These are phyloP conservation scores for Rhabdomys dilectus DNA, from an alignment of 2,113 vertebrate species.

Conservation along the genomic window DNA sequence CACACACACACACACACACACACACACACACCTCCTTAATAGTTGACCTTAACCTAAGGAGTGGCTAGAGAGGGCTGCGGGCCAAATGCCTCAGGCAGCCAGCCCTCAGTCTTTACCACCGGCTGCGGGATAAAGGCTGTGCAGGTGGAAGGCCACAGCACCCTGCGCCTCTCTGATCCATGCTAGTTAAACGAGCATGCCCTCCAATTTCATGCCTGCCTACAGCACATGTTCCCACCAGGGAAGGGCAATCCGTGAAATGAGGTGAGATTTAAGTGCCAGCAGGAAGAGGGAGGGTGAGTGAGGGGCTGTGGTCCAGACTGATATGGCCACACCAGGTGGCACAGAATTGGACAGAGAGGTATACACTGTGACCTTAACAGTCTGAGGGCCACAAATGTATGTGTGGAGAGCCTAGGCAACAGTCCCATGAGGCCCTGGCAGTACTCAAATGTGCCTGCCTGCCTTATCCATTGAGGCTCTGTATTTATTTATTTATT, in stretches of 20 bases:
- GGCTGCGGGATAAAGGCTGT: not conserved
- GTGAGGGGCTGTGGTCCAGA: not conserved
- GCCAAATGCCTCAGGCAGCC: not conserved
- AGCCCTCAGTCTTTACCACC: not conserved
- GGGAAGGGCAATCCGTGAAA: slow-evolving; percentile 39
- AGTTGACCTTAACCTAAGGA: not conserved
- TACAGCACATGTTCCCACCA: slow-evolving; percentile 49
- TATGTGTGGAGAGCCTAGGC: not conserved
- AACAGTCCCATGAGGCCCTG: not conserved
- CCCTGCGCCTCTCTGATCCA: not conserved
- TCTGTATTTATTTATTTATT: too few species aligned
- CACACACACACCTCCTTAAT: not conserved
- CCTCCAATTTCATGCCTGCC: slow-evolving; percentile 67
- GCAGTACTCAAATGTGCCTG: not conserved
- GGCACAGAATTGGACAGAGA: not conserved
- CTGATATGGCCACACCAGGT: not conserved
- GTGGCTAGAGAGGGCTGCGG: not conserved
- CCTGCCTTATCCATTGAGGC: not conserved
- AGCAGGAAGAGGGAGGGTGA: slow-evolving; percentile 1
- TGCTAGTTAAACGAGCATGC: not conserved
- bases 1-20: not conserved
- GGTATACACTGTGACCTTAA: not conserved
- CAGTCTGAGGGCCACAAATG: not conserved
- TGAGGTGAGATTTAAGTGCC: slow-evolving; percentile 58
- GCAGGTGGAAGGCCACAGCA: not conserved